Percentiles rank a stretch among this genome's conserved stretches.
Conservation (phyloP, 2,113 vertebrate genomes). For the Peromyscus californicus region DNA sequence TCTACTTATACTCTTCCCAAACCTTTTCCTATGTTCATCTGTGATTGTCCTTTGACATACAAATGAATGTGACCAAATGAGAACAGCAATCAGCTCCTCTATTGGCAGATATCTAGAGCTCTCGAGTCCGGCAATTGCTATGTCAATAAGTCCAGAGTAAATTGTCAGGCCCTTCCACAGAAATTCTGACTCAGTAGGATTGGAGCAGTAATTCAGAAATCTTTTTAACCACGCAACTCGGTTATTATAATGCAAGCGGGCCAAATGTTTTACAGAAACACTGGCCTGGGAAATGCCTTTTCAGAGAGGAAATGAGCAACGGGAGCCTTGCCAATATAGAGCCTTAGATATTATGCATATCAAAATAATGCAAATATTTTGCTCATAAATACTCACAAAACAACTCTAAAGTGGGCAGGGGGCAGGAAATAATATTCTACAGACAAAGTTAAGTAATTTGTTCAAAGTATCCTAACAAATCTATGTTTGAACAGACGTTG, state of each 20-base stretch:
- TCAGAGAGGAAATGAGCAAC: not conserved
- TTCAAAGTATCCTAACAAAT: conserved; percentile 53
- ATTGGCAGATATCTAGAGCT: not conserved
- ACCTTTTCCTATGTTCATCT: conserved; percentile 16
- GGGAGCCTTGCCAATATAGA: not conserved
- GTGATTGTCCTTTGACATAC: conserved; percentile 31
- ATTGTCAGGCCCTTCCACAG: not conserved
- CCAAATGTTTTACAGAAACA: not conserved
- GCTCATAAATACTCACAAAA: not conserved
- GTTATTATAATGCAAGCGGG: not conserved
- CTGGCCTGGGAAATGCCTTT: not conserved
- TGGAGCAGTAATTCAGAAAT: not conserved
- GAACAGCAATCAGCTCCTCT: not conserved
- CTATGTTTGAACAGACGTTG: conserved; percentile 59
- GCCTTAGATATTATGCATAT: not conserved
- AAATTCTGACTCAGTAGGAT: not conserved
- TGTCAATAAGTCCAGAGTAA: not conserved
- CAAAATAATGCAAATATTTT: conserved; percentile 31
- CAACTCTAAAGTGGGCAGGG: not conserved
- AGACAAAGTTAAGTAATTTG: conserved; percentile 35
- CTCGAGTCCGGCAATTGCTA: not conserved
- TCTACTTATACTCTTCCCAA: conserved; percentile 37
- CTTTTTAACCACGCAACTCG: conserved; percentile 21
- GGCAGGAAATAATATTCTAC: conserved; percentile 28
- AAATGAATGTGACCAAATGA: not conserved